A percentile compares a stretch with the other conserved stretches of the same genome.
These are phyloP conservation scores for Cephus pulcher DNA, from an alignment of 2,888 invertebrate genomes.

Conservation along the genomic window DNA sequence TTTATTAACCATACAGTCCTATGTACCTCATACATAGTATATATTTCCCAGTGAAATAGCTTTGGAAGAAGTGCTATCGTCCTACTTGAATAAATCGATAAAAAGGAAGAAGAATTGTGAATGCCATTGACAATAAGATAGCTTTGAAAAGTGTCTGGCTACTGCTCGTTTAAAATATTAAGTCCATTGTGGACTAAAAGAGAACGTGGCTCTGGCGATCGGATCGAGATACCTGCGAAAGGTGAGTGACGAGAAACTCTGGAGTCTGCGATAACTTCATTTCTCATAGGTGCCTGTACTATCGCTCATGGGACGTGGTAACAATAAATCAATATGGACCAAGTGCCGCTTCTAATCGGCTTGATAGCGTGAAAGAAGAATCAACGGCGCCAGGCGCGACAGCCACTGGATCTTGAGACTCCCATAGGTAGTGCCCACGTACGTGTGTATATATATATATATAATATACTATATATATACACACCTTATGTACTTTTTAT, in stretches of 20 bases:
- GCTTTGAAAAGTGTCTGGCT: conserved; percentile 9
- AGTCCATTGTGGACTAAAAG: not conserved
- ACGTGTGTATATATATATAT: not conserved
- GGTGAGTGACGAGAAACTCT: not conserved
- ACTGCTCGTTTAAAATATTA: conserved; percentile 12
- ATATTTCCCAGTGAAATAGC: not conserved
- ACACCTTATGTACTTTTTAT: not conserved
- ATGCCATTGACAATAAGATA: conserved; percentile 33
- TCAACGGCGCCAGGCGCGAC: conserved; percentile 1
- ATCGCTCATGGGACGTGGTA: not conserved
- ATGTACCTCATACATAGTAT: not conserved
- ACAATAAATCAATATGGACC: conserved; percentile 6
- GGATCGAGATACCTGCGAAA: conserved; percentile 1
- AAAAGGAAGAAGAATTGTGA: conserved; percentile 7
- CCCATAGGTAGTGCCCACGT: not conserved
- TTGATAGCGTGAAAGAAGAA: not conserved
- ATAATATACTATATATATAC: not conserved
- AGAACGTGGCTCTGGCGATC: not conserved
- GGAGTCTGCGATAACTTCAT: not conserved
- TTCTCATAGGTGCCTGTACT: not conserved
- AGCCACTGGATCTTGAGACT: not conserved
- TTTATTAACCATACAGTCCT: not conserved
- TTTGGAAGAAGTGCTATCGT: not conserved
- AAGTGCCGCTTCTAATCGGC: not conserved
- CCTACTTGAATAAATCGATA: conserved; percentile 9